Conservation (phyloP, 2,113 vertebrate species). For the Centropus bengalensis region DNA sequence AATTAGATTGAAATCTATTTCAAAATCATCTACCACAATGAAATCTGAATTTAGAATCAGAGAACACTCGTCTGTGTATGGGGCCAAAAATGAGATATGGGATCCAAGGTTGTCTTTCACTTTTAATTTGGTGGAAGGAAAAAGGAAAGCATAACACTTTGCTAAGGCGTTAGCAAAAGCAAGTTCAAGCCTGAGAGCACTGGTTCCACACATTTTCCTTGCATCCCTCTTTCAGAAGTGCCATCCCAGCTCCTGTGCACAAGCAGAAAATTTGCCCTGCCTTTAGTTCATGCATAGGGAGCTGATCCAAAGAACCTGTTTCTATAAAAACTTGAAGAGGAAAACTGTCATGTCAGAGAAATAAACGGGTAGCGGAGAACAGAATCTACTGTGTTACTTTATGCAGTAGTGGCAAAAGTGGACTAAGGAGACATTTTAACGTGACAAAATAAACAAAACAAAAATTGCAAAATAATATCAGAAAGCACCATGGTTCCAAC, state of each 20-base stretch:
- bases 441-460: background rate
- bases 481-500: background rate
- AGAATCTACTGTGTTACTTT: background rate
- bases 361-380: background rate
- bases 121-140: background rate
- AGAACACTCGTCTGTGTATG: background rate
- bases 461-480: background rate
- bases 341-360: background rate
- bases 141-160: background rate
- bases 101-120: background rate
- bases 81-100: background rate
- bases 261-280: background rate
- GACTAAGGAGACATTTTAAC: background rate
- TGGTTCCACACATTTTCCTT: background rate
- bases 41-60: slow-evolving; percentile 41
- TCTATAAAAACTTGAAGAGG: background rate
- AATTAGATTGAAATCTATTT: slow-evolving; percentile 41
- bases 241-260: background rate
- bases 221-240: background rate
- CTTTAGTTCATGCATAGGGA: background rate
- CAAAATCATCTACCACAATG: slow-evolving; percentile 10
- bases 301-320: background rate
- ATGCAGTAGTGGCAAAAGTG: background rate
- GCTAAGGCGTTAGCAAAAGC: background rate
- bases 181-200: background rate